Conservation (phyloP, 2,113 vertebrate species). For the Oophaga pumilio region DNA sequence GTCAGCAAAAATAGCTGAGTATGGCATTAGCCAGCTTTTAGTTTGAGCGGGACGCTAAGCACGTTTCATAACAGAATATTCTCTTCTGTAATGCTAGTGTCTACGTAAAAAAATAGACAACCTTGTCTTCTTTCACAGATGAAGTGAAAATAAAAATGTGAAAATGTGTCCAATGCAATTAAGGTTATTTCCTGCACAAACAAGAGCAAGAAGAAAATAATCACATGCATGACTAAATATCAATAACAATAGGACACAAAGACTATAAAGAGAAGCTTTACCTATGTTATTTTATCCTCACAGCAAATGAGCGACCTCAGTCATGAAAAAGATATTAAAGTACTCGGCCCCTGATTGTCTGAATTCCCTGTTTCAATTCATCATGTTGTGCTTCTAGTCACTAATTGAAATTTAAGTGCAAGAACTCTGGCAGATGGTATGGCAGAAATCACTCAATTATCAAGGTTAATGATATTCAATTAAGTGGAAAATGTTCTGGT, state of each 20-base stretch:
- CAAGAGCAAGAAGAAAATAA: neutral
- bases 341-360: slow-evolving; percentile 6
- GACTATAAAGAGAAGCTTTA: slow-evolving; percentile 21
- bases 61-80: neutral
- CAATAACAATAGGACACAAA: slow-evolving; percentile 4
- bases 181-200: neutral
- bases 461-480: slow-evolving; percentile 50
- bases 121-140: neutral
- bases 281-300: slow-evolving; percentile 10
- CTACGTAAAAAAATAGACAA: neutral
- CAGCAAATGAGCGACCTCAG: slow-evolving; percentile 38
- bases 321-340: slow-evolving; percentile 21
- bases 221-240: neutral
- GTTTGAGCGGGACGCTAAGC: neutral
- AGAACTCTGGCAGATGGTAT: slow-evolving; percentile 47
- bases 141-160: neutral
- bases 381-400: slow-evolving; percentile 9
- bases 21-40: slow-evolving; percentile 21
- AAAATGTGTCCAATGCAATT: neutral
- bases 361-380: slow-evolving; percentile 38
- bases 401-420: slow-evolving; percentile 55
- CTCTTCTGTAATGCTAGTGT: neutral
- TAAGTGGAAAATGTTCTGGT: slow-evolving; percentile 44
- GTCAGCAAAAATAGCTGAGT: slow-evolving; percentile 6
- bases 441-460: slow-evolving; percentile 51